Conservation (phyloP, 2,797 vertebrate genomes). For the Otus scops region DNA sequence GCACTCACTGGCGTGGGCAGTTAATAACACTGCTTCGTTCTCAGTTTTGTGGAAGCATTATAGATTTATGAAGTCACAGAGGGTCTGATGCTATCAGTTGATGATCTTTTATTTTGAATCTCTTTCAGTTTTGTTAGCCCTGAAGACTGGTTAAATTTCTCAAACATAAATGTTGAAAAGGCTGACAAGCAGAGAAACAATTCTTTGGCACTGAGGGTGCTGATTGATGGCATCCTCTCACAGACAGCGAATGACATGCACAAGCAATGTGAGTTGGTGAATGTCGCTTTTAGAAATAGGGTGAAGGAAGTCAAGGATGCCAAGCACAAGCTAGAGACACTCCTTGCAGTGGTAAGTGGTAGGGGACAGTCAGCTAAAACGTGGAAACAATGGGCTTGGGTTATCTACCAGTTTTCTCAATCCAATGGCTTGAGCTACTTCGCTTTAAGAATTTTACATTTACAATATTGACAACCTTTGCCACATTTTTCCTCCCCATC, state of each 20-base stretch:
- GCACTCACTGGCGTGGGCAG: not conserved
- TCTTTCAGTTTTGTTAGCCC: constrained; percentile 78
- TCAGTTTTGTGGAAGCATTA: not conserved
- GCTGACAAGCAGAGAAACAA: constrained; percentile 86
- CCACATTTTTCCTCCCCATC: not conserved
- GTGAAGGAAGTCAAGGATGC: constrained; percentile 81
- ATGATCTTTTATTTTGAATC: not conserved
- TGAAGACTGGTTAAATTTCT: constrained; percentile 85
- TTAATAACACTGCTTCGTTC: not conserved
- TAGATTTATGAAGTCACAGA: not conserved
- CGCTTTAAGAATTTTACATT: not conserved
- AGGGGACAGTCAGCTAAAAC: not conserved
- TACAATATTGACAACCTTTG: not conserved
- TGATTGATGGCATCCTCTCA: constrained; percentile 84
- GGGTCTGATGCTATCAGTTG: not conserved
- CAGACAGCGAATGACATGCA: constrained; percentile 81
- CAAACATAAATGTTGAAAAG: constrained; percentile 81
- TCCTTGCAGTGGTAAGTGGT: constrained; percentile 82
- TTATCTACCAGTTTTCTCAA: not conserved
- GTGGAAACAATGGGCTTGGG: not conserved
- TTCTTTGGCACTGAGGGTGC: constrained; percentile 76
- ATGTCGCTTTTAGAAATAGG: constrained; percentile 74
- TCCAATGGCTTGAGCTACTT: not conserved
- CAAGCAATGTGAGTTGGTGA: constrained; percentile 77
- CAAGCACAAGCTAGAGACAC: constrained; percentile 83